Conservation (phyloP, 1,140 invertebrate genomes). For the Solenopsis invicta region DNA sequence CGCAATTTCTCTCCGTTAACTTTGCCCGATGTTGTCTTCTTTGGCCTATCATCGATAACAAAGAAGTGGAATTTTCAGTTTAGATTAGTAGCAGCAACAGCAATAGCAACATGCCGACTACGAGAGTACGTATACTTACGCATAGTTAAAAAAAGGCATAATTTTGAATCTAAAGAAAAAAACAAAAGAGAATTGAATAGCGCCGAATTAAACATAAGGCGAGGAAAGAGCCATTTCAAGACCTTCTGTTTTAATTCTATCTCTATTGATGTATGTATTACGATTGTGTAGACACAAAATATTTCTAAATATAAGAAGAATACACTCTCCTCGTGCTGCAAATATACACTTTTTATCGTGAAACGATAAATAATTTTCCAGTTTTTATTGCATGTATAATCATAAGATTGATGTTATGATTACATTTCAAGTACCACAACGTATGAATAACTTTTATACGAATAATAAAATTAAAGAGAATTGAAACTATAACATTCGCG, state of each 20-base stretch:
- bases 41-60: constrained; percentile 11
- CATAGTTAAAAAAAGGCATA: neutral
- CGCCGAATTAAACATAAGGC: neutral
- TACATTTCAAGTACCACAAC: neutral
- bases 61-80: neutral
- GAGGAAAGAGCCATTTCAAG: neutral
- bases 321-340: no score
- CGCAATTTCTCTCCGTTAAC: neutral
- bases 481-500: neutral
- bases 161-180: constrained; percentile 14
- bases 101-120: constrained; percentile 27
- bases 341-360: no score
- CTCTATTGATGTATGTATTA: neutral
- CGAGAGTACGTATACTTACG: constrained; percentile 44
- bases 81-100: neutral
- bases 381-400: no score
- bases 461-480: neutral
- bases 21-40: constrained; percentile 39
- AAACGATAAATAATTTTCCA: no score
- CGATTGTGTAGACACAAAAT: neutral
- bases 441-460: neutral
- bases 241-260: neutral
- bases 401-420: neutral
- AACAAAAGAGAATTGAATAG: neutral
- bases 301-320: neutral